phyloP scores from a whole-genome alignment of 2,888 invertebrate species.

The Geophilus truncorum region DNA sequence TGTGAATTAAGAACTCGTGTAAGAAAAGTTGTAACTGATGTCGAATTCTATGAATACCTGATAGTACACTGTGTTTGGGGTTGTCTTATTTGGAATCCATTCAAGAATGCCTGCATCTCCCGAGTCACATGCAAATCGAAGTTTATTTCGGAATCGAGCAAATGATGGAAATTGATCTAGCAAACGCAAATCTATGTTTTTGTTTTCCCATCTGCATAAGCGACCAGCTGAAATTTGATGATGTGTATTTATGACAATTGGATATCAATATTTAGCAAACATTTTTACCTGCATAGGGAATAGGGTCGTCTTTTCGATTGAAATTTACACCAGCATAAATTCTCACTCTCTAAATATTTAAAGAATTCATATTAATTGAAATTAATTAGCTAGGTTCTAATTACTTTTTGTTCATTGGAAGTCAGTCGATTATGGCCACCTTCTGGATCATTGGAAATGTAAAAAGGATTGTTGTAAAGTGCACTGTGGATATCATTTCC shows the following conservation, averaged over 20 bases:
- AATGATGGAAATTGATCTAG: conserved; percentile 74
- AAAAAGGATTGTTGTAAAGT: conserved; percentile 79
- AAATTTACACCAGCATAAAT: conserved; percentile 60
- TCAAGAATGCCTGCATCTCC: conserved; percentile 68
- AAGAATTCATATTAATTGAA: background rate
- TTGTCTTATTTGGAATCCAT: conserved; percentile 79
- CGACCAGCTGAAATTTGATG: conserved; percentile 61
- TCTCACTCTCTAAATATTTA: conserved; percentile 37
- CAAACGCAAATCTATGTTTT: conserved; percentile 65
- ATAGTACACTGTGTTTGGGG: conserved; percentile 82
- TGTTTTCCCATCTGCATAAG: conserved; percentile 66
- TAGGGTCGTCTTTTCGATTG: conserved; percentile 73
- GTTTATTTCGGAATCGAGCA: conserved; percentile 74
- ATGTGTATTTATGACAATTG: background rate
- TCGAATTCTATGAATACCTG: conserved; percentile 42
- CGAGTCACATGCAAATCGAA: conserved; percentile 61
- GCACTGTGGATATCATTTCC: conserved; percentile 85
- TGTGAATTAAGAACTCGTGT: conserved; percentile 52
- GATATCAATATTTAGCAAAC: background rate
- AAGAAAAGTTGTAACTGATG: no score
- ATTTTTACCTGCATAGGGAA: conserved; percentile 64
- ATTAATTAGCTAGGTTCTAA: background rate
- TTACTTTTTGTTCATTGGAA: conserved; percentile 62
- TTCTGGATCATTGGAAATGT: conserved; percentile 76
- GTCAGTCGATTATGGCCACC: conserved; percentile 74